These are phyloP conservation scores for Brenthis daphne DNA, from an alignment of 2,888 invertebrate genomes.

Conservation along the genomic window DNA sequence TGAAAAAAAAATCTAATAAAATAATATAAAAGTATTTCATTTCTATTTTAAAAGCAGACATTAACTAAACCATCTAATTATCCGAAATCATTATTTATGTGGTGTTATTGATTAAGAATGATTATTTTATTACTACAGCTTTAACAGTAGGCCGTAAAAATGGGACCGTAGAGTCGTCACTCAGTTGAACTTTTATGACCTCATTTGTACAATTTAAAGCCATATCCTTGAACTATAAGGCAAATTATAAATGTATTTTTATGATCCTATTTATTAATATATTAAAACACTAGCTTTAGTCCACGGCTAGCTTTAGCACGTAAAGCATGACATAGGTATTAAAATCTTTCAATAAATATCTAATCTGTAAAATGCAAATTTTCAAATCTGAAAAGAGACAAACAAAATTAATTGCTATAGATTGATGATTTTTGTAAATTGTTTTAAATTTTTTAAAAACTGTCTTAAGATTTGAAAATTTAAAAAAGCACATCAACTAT, in stretches of 20 bases:
- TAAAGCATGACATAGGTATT: no score
- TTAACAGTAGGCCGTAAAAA: slow-evolving; percentile 1
- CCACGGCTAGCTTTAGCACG: no score
- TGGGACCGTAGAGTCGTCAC: slow-evolving; percentile 64
- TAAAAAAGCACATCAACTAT: slow-evolving; percentile 61
- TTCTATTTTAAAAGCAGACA: no score
- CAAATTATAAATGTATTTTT: slow-evolving; percentile 40
- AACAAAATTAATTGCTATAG: slow-evolving; percentile 4
- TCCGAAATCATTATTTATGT: slow-evolving; percentile 4
- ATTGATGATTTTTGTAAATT: slow-evolving; percentile 18
- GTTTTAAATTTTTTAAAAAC: slow-evolving; percentile 25
- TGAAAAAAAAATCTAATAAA: no score
- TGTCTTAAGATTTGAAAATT: slow-evolving; percentile 49
- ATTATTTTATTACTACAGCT: background rate
- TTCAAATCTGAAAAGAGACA: background rate
- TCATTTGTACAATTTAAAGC: slow-evolving; percentile 71
- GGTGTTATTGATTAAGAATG: background rate
- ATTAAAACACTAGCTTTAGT: no score
- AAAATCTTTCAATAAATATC: no score
- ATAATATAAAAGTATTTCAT: no score
- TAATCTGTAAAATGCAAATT: no score
- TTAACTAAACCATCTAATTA: background rate
- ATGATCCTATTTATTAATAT: no score
- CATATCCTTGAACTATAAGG: slow-evolving; percentile 69
- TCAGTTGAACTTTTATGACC: slow-evolving; percentile 72